These are phyloP conservation scores for Cenopis cana DNA, from an alignment of 2,888 invertebrate species.

Conservation along the genomic window DNA sequence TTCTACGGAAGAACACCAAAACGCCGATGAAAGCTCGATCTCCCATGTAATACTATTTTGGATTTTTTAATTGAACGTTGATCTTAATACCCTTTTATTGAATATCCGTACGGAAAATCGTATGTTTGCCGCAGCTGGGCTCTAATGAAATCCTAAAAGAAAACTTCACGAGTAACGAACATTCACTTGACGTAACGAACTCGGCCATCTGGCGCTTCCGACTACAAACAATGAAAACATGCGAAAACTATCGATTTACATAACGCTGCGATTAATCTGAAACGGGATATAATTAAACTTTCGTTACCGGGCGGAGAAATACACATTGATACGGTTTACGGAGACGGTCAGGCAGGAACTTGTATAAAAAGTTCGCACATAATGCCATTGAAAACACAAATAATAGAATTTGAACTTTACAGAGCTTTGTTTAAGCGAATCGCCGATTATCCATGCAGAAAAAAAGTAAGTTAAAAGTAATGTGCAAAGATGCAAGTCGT, in stretches of 20 bases:
- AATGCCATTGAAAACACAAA: not conserved
- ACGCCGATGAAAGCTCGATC: too few species aligned
- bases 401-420: too few species aligned
- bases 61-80: too few species aligned
- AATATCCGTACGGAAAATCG: not conserved
- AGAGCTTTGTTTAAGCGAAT: too few species aligned
- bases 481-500: too few species aligned
- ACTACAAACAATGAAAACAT: slow-evolving; percentile 29
- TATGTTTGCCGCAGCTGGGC: not conserved
- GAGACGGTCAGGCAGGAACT: not conserved
- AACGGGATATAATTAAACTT: slow-evolving; percentile 23
- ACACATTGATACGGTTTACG: not conserved
- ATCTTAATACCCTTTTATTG: too few species aligned
- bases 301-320: not conserved
- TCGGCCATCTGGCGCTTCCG: slow-evolving; percentile 18
- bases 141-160: not conserved
- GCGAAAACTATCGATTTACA: slow-evolving; percentile 29
- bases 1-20: too few species aligned
- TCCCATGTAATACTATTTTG: too few species aligned
- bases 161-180: slow-evolving; percentile 7
- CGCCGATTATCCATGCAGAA: too few species aligned
- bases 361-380: not conserved
- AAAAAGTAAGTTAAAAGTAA: too few species aligned
- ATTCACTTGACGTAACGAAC: slow-evolving; percentile 23
- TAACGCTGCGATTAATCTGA: slow-evolving; percentile 16